Conservation (phyloP, 1,140 invertebrate species). For the Cotesia vestalis region DNA sequence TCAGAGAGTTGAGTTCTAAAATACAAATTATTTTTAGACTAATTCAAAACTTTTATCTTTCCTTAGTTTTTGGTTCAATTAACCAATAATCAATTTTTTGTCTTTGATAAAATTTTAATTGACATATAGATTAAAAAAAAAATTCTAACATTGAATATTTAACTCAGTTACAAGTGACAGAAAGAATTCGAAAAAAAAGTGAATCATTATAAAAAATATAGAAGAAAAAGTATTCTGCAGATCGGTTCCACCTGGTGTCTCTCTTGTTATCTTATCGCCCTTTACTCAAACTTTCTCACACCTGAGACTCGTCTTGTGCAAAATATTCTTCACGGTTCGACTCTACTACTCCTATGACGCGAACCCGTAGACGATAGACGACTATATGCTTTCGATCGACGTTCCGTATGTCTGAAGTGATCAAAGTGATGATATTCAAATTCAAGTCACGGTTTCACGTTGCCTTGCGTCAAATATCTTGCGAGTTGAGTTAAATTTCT, state of each 20-base stretch:
- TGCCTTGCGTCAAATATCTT: constrained; percentile 11
- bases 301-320: neutral
- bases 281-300: neutral
- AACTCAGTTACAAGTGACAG: too few species aligned
- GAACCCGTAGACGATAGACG: too few species aligned
- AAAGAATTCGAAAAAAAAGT: too few species aligned
- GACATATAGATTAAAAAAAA: too few species aligned
- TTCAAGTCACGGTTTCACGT: constrained; percentile 2
- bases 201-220: neutral
- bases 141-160: too few species aligned
- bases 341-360: neutral
- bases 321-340: neutral
- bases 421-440: constrained; percentile 9
- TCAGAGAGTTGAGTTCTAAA: too few species aligned
- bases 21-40: too few species aligned
- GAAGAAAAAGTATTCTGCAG: neutral
- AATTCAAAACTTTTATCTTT: too few species aligned
- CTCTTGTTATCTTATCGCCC: neutral
- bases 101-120: too few species aligned
- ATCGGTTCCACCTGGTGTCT: neutral
- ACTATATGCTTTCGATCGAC: neutral
- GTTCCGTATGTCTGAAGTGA: neutral
- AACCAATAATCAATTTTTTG: too few species aligned
- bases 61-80: too few species aligned
- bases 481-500: neutral